Percentiles rank a stretch among this genome's conserved stretches.
These are phyloP conservation scores for Tribolium madens DNA, from an alignment of 1,140 invertebrate species.

Conservation along the genomic window DNA sequence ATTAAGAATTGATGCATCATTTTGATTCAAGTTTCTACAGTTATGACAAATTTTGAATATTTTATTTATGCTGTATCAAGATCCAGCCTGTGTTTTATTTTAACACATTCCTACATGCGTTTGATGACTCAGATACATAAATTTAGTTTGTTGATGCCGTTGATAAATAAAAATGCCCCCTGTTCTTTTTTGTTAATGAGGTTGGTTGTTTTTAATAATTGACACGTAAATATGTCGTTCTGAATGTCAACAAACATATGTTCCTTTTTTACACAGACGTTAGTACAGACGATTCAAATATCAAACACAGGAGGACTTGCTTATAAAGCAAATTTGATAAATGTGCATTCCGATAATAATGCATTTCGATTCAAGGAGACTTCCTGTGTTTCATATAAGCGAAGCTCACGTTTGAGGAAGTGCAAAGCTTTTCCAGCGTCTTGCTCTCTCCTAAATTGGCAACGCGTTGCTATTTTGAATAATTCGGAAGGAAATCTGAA, in stretches of 20 bases:
- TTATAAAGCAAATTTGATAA: slow-evolving; percentile 23
- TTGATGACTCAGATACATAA: background rate
- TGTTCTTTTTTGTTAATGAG: background rate
- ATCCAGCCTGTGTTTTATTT: background rate
- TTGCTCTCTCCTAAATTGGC: no score
- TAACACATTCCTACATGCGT: background rate
- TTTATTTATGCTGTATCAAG: no score
- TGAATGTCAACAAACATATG: slow-evolving; percentile 12
- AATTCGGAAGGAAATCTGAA: no score
- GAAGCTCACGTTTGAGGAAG: no score
- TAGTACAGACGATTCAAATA: background rate
- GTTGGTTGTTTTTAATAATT: slow-evolving; percentile 6
- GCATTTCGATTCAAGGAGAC: no score
- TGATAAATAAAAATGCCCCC: background rate
- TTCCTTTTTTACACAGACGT: slow-evolving; percentile 2
- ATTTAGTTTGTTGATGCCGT: background rate
- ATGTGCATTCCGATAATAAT: no score
- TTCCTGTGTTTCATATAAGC: no score
- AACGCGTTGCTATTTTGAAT: no score
- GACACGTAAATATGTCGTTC: slow-evolving; percentile 22
- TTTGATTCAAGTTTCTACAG: no score
- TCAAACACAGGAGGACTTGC: background rate
- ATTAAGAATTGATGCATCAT: no score
- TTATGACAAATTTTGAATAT: no score
- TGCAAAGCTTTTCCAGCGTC: no score